These are phyloP conservation scores for Callyntrura sp. DNA, from an alignment of 2,888 invertebrate genomes.

Conservation along the genomic window DNA sequence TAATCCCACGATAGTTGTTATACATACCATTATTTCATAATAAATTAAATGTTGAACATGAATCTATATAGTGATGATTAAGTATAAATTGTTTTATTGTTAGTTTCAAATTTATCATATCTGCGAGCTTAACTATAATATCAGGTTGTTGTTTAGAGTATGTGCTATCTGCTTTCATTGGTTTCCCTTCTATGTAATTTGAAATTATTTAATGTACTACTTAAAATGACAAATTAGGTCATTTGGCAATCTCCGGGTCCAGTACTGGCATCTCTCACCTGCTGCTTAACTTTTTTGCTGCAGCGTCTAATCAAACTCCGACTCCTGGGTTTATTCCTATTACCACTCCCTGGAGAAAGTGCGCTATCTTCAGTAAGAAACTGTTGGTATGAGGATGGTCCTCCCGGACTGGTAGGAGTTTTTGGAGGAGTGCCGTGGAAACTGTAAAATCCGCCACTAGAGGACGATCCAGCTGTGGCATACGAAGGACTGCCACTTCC, in stretches of 20 bases:
- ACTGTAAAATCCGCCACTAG: constrained; percentile 19
- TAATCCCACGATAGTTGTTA: too few species aligned
- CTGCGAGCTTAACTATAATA: too few species aligned
- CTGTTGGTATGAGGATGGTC: constrained; percentile 70
- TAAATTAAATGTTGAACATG: too few species aligned
- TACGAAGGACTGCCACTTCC: constrained; percentile 83
- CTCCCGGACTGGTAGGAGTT: constrained; percentile 85
- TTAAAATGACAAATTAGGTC: too few species aligned
- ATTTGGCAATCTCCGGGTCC: constrained; percentile 88
- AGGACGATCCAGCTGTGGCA: constrained; percentile 71
- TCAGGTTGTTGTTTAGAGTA: too few species aligned
- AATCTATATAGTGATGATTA: too few species aligned
- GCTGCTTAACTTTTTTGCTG: constrained; percentile 92
- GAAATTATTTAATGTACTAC: too few species aligned
- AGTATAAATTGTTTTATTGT: too few species aligned
- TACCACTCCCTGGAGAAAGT: constrained; percentile 84
- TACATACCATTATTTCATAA: too few species aligned
- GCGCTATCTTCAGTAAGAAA: constrained; percentile 84
- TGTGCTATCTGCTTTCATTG: too few species aligned
- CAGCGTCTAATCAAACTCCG: constrained; percentile 92
- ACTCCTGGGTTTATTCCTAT: constrained; percentile 87
- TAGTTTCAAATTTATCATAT: too few species aligned
- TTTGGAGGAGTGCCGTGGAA: constrained; percentile 86
- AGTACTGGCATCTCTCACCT: constrained; percentile 90
- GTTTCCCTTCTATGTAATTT: too few species aligned